These are phyloP conservation scores for Trisateles emortualis DNA, from an alignment of 2,888 invertebrate species.

Conservation along the genomic window DNA sequence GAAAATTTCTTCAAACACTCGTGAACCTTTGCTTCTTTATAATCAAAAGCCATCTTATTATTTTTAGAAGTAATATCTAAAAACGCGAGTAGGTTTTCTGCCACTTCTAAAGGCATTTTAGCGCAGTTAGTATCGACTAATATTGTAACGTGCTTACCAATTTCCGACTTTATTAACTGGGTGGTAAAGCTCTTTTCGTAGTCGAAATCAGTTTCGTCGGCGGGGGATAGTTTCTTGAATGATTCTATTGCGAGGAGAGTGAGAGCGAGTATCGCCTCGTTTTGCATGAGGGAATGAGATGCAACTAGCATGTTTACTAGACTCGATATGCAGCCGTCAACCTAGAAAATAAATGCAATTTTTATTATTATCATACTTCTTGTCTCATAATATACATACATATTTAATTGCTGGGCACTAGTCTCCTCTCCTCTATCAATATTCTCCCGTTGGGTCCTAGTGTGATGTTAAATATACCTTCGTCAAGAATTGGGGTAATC, in stretches of 20 bases:
- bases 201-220: slow-evolving; percentile 53
- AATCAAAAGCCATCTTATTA: slow-evolving; percentile 66
- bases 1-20: slow-evolving; percentile 68
- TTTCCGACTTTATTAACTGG: slow-evolving; percentile 80
- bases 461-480: too few species aligned
- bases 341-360: slow-evolving; percentile 63
- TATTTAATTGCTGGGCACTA: too few species aligned
- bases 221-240: slow-evolving; percentile 53
- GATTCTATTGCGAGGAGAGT: slow-evolving; percentile 86
- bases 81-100: slow-evolving; percentile 82
- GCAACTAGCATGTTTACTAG: slow-evolving; percentile 94
- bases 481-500: too few species aligned
- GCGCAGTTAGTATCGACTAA: slow-evolving; percentile 81
- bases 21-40: slow-evolving; percentile 68
- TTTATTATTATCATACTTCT: background rate
- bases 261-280: slow-evolving; percentile 92
- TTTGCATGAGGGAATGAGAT: slow-evolving; percentile 95
- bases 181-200: slow-evolving; percentile 63
- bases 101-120: slow-evolving; percentile 80
- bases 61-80: slow-evolving; percentile 77
- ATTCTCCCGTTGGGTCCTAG: too few species aligned
- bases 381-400: too few species aligned
- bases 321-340: slow-evolving; percentile 90
- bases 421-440: too few species aligned
- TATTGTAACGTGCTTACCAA: slow-evolving; percentile 81